Evolutionary conservation across 2,797 vertebrate genomes (phyloP), one percentile per base, ranked within the genome.

Genomic region (Pangasius larnaudii): DNA sequence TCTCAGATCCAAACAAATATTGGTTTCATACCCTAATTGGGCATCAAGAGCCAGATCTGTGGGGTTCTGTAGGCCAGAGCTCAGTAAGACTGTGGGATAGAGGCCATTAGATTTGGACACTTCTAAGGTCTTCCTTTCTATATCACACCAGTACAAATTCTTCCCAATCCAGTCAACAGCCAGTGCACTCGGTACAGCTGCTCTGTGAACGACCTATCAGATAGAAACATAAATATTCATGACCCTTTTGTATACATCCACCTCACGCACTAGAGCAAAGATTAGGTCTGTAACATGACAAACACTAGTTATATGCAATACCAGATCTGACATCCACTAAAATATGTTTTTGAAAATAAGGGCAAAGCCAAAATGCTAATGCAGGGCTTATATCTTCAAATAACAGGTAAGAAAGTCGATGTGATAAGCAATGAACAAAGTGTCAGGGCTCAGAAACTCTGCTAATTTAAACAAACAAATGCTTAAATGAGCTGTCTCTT

Each of bases 111-210:
- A 96, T 95, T 99, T 99, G 69, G 98, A 99, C 36, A 99, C 98
- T 94, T 99, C 98, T 91, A 99, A 96, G 18, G 97, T 97, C 93
- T 98, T 97, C 94, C 96, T 98, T 91, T 99, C 98, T 5, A 96
- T 96, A 69, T 99, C 98, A 91, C 97, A 98, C 98, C 98, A 99
- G 90, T 99, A 99, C 75, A 99, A 97, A 91, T 99, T 99, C 93
- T 99, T 99, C 88, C 98, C 98, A 89, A 99, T 97, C 98, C 98
- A 99, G 80, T 99, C 98, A 0, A 99, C 98, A 86, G 98, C 98
- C 92, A 99, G 92, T 8, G 98, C 96, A 87, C 98, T 99, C 86
- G 98, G 98, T 85, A 99, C 97, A 10, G 98, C 97, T 91, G 98
- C 98, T 92, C 96, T 97, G 94, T 99, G 98, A 81, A 99, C 97